Conservation (phyloP, 2,888 invertebrate species). For the Thecophora atra region DNA sequence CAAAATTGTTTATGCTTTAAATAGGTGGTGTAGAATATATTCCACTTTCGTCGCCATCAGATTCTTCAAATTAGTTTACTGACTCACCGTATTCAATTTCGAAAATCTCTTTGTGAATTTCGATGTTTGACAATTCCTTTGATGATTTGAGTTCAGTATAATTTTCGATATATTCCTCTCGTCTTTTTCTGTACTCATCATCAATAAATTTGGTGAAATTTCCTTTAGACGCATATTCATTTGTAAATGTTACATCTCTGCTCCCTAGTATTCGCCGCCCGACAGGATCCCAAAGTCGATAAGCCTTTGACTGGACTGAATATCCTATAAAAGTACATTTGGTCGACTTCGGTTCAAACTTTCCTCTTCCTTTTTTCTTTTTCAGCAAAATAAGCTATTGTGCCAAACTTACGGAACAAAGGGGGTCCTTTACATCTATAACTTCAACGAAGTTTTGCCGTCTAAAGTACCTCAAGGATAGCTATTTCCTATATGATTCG, state of each 20-base stretch:
- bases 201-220: conserved; percentile 31
- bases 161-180: too few species aligned
- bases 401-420: too few species aligned
- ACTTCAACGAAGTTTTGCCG: conserved; percentile 36
- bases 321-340: too few species aligned
- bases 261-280: too few species aligned
- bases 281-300: too few species aligned
- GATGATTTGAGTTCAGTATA: too few species aligned
- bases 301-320: too few species aligned
- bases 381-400: conserved; percentile 13
- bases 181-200: too few species aligned
- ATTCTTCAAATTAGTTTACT: neutral
- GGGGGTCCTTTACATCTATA: too few species aligned
- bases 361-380: neutral
- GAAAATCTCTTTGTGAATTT: too few species aligned
- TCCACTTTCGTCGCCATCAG: neutral
- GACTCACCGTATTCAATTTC: too few species aligned
- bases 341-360: conserved; percentile 5
- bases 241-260: conserved; percentile 31
- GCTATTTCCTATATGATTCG: conserved; percentile 50
- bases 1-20: neutral
- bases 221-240: neutral
- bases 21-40: neutral
- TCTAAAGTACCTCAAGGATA: conserved; percentile 39
- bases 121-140: too few species aligned